phyloP scores from a whole-genome alignment of 1,140 invertebrate species.

The Aphaenogaster rudis region DNA sequence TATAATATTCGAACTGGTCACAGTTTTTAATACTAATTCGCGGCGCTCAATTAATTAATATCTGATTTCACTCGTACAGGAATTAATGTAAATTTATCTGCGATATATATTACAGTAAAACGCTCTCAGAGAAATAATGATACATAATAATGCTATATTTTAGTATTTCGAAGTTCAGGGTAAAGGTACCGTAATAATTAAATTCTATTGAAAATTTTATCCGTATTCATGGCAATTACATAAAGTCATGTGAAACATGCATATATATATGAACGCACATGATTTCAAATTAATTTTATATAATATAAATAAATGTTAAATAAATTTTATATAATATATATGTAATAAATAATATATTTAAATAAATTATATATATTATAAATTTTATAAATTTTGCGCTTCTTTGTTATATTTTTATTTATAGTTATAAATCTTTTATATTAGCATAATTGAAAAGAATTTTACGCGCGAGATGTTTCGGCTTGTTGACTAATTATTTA shows the following conservation, averaged over 20 bases:
- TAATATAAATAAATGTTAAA: background rate
- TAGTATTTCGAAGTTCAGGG: constrained; percentile 16
- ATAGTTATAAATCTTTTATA: background rate
- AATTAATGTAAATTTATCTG: constrained; percentile 13
- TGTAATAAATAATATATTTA: background rate
- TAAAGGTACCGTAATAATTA: constrained; percentile 33
- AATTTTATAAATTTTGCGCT: background rate
- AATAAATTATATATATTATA: background rate
- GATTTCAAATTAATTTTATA: background rate
- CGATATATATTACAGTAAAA: constrained; percentile 12
- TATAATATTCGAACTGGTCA: background rate
- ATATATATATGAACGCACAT: background rate
- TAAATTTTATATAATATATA: background rate
- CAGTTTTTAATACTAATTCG: constrained; percentile 14
- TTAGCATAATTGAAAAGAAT: background rate
- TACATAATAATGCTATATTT: constrained; percentile 14
- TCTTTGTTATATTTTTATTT: constrained; percentile 8
- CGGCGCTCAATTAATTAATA: constrained; percentile 29
- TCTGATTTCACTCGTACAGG: constrained; percentile 21
- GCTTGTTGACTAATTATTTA: background rate
- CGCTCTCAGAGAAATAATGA: background rate
- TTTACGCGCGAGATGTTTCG: background rate
- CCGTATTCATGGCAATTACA: background rate
- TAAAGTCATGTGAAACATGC: background rate
- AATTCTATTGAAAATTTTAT: constrained; percentile 34